Percentiles rank a stretch among this genome's conserved stretches.
phyloP scores from a whole-genome alignment of 2,797 vertebrate species.

The Ceyx erithaca region DNA sequence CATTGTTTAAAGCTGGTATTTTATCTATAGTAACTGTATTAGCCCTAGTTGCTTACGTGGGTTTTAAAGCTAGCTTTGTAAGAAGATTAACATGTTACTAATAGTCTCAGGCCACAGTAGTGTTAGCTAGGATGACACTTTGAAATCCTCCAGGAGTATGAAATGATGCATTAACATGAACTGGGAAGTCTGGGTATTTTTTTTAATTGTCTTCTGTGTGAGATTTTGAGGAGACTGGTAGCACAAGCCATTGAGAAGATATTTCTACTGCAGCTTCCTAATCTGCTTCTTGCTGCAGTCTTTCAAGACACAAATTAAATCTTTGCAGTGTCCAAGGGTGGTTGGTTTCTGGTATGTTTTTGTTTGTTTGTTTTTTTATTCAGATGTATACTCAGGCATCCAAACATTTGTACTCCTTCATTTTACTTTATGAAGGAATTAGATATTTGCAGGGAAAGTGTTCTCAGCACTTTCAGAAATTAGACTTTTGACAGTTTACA shows the following conservation, averaged over 20 bases:
- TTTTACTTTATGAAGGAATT: not conserved
- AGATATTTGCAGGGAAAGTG: not conserved
- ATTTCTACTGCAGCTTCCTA: not conserved
- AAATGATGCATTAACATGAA: not conserved
- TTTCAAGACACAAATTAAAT: not conserved
- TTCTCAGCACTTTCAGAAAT: not conserved
- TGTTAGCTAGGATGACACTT: not conserved
- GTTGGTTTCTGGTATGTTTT: not conserved
- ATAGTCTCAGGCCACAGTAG: not conserved
- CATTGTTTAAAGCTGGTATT: constrained; percentile 42
- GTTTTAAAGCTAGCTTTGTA: constrained; percentile 55
- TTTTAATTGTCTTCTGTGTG: not conserved
- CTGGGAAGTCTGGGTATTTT: not conserved
- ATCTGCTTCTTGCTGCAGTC: not conserved
- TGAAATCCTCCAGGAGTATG: not conserved
- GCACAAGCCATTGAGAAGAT: not conserved
- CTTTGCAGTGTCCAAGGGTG: not conserved
- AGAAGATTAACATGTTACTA: constrained; percentile 44
- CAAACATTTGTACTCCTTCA: rapidly evolving
- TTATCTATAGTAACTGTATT: constrained; percentile 57
- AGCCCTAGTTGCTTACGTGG: constrained; percentile 52
- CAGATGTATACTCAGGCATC: not conserved
- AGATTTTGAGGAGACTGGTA: not conserved
- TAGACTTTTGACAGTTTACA: not conserved
- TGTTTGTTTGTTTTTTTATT: not conserved